Evolutionary conservation across 2,113 vertebrate genomes (phyloP).

Genomic region (Erinaceus europaeus): DNA sequence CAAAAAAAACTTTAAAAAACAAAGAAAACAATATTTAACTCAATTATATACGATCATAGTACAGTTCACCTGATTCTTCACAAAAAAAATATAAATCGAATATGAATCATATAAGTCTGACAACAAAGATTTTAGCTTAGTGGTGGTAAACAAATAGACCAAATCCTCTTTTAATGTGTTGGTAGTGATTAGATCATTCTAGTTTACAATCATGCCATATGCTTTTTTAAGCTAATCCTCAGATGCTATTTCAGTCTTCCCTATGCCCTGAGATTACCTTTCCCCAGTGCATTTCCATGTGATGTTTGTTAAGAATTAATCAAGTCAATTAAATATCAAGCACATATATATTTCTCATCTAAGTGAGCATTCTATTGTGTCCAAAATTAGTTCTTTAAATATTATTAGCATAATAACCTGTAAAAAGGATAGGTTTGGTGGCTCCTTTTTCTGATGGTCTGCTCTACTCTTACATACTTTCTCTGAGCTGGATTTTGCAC

Average conservation of each 20-base stretch:
- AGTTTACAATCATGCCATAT: not conserved
- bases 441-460: too few relatives aligned
- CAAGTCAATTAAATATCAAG: not conserved
- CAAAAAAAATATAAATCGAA: not conserved
- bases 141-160: not conserved
- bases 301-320: not conserved
- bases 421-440: not conserved
- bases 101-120: not conserved
- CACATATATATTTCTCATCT: not conserved
- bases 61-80: not conserved
- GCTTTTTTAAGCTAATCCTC: constrained; percentile 1
- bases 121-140: not conserved
- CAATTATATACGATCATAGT: not conserved
- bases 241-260: not conserved
- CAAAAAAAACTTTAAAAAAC: too few relatives aligned
- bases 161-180: not conserved
- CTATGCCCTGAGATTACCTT: not conserved
- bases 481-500: not conserved
- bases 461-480: too few relatives aligned
- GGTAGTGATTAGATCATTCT: not conserved
- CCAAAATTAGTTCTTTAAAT: not conserved
- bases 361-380: accelerated
- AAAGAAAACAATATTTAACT: not conserved
- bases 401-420: accelerated
- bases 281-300: not conserved